Percentiles rank a stretch among this genome's conserved stretches.
These are phyloP conservation scores for Tortricodes alternella DNA, from an alignment of 2,888 invertebrate genomes.

Conservation along the genomic window DNA sequence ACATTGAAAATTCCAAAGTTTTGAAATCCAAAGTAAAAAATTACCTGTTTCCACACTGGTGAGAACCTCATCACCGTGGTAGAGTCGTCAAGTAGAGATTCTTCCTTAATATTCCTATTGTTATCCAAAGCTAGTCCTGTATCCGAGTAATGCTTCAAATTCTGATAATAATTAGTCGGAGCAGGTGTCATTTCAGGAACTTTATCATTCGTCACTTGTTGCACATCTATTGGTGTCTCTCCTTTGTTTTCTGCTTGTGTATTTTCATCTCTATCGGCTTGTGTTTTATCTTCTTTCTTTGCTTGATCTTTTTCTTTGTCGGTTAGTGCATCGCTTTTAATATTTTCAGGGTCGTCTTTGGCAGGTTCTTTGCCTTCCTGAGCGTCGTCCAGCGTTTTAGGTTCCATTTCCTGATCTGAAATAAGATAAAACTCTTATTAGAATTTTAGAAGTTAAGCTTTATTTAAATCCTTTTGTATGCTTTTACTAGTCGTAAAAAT, in stretches of 20 bases:
- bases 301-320: constrained; percentile 34
- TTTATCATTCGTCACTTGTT: constrained; percentile 9
- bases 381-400: constrained; percentile 25
- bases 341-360: constrained; percentile 28
- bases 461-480: no score
- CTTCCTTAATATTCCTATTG: constrained; percentile 53
- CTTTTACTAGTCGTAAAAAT: no score
- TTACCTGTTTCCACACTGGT: constrained; percentile 76
- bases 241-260: constrained; percentile 19
- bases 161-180: constrained; percentile 54
- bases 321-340: constrained; percentile 29
- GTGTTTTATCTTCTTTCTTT: constrained; percentile 31
- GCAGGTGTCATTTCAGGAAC: background rate
- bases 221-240: no score
- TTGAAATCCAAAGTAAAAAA: background rate
- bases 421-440: constrained; percentile 8
- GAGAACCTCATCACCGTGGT: constrained; percentile 69
- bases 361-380: constrained; percentile 30
- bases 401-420: constrained; percentile 36
- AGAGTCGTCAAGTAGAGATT: constrained; percentile 54
- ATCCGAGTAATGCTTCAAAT: constrained; percentile 57
- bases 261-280: constrained; percentile 32
- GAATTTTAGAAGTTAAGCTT: no score
- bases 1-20: background rate
- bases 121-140: constrained; percentile 47